These are phyloP conservation scores for Panthera leo DNA, from an alignment of 2,113 vertebrate species.

Conservation along the genomic window DNA sequence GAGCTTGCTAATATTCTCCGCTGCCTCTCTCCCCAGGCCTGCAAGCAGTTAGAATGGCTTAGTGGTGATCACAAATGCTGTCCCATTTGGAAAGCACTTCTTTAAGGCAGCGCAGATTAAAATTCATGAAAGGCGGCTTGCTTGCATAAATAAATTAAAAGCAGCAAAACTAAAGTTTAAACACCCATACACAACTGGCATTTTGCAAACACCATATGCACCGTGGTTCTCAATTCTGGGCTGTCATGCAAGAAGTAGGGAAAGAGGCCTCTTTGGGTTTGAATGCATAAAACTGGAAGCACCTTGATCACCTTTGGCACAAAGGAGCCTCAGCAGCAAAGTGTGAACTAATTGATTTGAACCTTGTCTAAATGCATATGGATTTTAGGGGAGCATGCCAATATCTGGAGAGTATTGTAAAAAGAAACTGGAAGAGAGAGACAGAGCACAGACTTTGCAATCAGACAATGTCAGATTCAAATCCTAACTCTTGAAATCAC, in stretches of 20 bases:
- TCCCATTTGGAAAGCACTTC: slow-evolving; percentile 81
- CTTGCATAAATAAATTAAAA: slow-evolving; percentile 85
- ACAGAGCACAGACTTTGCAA: not conserved
- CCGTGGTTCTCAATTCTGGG: slow-evolving; percentile 67
- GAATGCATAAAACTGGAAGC: slow-evolving; percentile 65
- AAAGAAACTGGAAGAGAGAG: not conserved
- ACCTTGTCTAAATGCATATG: slow-evolving; percentile 70
- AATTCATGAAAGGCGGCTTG: slow-evolving; percentile 81
- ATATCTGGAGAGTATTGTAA: slow-evolving; percentile 19
- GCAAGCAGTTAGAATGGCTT: slow-evolving; percentile 77
- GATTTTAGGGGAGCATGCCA: slow-evolving; percentile 39
- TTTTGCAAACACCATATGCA: slow-evolving; percentile 81
- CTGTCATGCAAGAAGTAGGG: slow-evolving; percentile 74
- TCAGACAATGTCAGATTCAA: not conserved
- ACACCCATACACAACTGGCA: slow-evolving; percentile 76
- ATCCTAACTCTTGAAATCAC: not conserved
- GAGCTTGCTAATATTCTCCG: slow-evolving; percentile 80
- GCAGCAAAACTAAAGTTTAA: slow-evolving; percentile 84
- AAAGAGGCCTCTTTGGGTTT: slow-evolving; percentile 69
- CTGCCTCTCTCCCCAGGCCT: slow-evolving; percentile 75
- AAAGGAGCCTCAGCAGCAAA: slow-evolving; percentile 60
- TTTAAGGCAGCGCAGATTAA: slow-evolving; percentile 81
- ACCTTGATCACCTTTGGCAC: slow-evolving; percentile 74
- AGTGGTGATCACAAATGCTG: slow-evolving; percentile 72
- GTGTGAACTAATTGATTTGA: slow-evolving; percentile 78